Percentiles rank a stretch among this genome's conserved stretches.
Conservation (phyloP, 2,888 invertebrate genomes). For the Amorpha juglandis region DNA sequence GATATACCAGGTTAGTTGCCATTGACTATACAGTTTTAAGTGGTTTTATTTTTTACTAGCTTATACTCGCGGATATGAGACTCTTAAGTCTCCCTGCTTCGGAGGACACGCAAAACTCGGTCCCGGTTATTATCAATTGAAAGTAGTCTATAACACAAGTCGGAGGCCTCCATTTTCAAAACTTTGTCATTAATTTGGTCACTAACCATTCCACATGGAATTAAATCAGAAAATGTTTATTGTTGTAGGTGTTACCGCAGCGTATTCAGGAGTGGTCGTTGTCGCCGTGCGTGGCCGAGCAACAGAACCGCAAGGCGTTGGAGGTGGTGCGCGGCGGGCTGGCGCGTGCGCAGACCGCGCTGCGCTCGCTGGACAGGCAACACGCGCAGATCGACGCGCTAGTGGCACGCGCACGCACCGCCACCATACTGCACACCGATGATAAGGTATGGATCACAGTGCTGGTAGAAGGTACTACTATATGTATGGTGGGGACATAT, state of each 20-base stretch:
- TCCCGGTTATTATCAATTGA: no score
- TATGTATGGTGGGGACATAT: no score
- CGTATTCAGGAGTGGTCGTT: conserved; percentile 97
- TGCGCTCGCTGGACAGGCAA: conserved; percentile 91
- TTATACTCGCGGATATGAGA: background rate
- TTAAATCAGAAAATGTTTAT: background rate
- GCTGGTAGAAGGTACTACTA: background rate
- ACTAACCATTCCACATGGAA: no score
- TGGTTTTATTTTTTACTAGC: background rate
- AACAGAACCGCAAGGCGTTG: conserved; percentile 88
- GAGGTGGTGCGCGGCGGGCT: conserved; percentile 92
- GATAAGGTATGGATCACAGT: conserved; percentile 59
- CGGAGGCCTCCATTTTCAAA: no score
- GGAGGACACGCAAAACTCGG: no score
- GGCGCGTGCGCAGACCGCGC: conserved; percentile 89
- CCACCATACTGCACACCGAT: conserved; percentile 86
- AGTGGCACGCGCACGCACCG: conserved; percentile 89
- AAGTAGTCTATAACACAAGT: no score
- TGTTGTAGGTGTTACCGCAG: conserved; percentile 89
- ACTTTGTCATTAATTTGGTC: no score
- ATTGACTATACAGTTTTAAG: no score
- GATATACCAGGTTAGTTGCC: conserved; percentile 88
- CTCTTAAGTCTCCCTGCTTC: no score
- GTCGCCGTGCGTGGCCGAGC: conserved; percentile 93
- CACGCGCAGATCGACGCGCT: conserved; percentile 91